Base-by-base conservation (phyloP, 2,888 invertebrate species). In the Xylota segnis region DNA sequence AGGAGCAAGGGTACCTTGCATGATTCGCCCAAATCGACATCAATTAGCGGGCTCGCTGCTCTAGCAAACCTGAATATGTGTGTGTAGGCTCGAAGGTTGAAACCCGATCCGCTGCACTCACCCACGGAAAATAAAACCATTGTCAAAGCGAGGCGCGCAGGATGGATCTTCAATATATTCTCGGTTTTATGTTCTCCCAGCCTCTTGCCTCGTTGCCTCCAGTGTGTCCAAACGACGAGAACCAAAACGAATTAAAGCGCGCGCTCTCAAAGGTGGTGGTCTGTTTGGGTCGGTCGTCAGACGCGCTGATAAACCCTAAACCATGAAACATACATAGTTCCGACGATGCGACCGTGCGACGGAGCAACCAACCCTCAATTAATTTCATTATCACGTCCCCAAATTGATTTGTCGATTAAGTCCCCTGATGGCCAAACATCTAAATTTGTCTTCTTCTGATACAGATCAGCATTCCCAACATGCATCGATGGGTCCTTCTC, bases 311-410 rank as follows among this genome's bases (percentile, higher is more conserved):
- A 87, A 87, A 87, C 87, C 83, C 65, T 32, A 58, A 87, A 78
- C 87, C 87, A 86, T 86, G 86, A 86, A 81, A 70, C 77, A 3
- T n/a, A n/a, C n/a, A 77, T 54, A 61, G 77, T 59, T 61, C 70
- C 79, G 68, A 76, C 59, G 76, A 65, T 56, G 61, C 71, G 61
- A 70, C 68, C 74, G 63, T 65, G 59, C 65, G 72, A 50, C 72
- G 72, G 58, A 87, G 83, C 63, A 83, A 78, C 75, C 82, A 88
- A 78, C 86, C 88, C 87, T 88, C 88, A 88, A 88, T 88, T 88
- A 88, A 88, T 88, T 88, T 88, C 88, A 88, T 88, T 88, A 88
- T 88, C 88, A 88, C 88, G 88, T 88, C 88, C 87, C 83, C 76
- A 76, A 84, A 79, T 87, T 88, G 88, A 88, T 88, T 88, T 88